phyloP scores from a whole-genome alignment of 2,888 invertebrate species.

The Sphaerophoria taeniata region DNA sequence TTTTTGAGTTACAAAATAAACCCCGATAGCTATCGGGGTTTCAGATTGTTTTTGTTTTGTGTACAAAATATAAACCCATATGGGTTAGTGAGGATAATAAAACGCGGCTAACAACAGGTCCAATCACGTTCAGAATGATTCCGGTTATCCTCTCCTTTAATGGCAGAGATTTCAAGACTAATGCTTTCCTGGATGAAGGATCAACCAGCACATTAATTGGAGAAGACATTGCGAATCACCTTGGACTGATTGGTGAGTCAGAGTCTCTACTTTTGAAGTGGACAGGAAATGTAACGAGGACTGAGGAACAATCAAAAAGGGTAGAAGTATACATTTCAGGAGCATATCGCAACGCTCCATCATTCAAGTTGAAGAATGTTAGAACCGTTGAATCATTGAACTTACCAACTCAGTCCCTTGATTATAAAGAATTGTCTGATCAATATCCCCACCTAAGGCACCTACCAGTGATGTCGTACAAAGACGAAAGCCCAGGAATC shows the following conservation, averaged over 20 bases:
- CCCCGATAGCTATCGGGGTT: too few relatives aligned
- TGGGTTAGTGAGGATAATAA: too few relatives aligned
- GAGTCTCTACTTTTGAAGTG: slow-evolving; percentile 11
- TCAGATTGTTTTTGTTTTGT: too few relatives aligned
- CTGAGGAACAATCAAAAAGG: slow-evolving; percentile 35
- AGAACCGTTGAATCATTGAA: slow-evolving; percentile 21
- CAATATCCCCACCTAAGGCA: slow-evolving; percentile 46
- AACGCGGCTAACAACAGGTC: too few relatives aligned
- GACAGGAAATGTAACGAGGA: background rate
- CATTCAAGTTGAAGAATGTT: slow-evolving; percentile 24
- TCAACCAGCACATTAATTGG: slow-evolving; percentile 51
- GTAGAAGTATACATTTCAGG: slow-evolving; percentile 39
- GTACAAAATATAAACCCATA: too few relatives aligned
- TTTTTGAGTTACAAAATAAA: too few relatives aligned
- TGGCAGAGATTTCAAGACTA: slow-evolving; percentile 29
- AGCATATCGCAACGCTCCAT: slow-evolving; percentile 18
- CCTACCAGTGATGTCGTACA: slow-evolving; percentile 48
- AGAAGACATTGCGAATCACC: background rate
- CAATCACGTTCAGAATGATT: background rate
- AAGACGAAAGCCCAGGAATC: slow-evolving; percentile 29
- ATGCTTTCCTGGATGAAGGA: slow-evolving; percentile 43
- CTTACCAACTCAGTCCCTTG: slow-evolving; percentile 37
- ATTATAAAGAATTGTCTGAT: slow-evolving; percentile 30
- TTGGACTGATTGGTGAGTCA: slow-evolving; percentile 37
- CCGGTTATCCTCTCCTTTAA: background rate